Base-by-base conservation (phyloP, 2,888 invertebrate genomes). In the Rhamnusium bicolor region DNA sequence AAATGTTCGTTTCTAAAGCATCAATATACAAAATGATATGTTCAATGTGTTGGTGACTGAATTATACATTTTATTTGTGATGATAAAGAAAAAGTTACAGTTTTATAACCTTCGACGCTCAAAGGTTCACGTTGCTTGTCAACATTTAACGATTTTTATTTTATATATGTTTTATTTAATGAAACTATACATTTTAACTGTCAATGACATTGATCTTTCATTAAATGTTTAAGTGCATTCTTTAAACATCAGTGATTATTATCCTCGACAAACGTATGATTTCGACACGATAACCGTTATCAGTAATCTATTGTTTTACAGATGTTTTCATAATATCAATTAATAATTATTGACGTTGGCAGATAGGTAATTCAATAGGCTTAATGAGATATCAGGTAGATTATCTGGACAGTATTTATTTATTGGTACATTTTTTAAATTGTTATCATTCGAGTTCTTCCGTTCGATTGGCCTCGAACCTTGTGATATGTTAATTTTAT, bases 371-470 rank as follows among this genome's bases (percentile, higher is more conserved):
- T 19, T 54, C 54, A n/a, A 54, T 46, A n/a, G 46, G 61, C 40
- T 62, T 19, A 46, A n/a, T 21, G 19, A 24, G 21, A 27, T 47
- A 24, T 18, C 10, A 14, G 2, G 47, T 14, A 21, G 27, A 62
- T 62, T 51, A 63, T 18, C 16, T 63, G 51, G 63, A 63, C 63
- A 24, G 14, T 24, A 62, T 14, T 21, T 21, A 32, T 18, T 32
- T 32, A 19, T 58, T 63, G 47, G 27, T 51, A 8, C 12, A 46
- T 62, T 61, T 19, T 27, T 60, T 60, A 2, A 56, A 19, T 14
- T n/a, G n/a, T n/a, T n/a, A 60, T 29, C 60, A 14, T 29, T 18
- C n/a, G 1, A 53, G 19, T 12, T 5, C 24, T n/a, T 53, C 19
- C 19, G 19, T 53, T 24, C 53, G 4, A 19, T 12, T 53, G 19